Evolutionary conservation across 2,888 invertebrate genomes (phyloP), one percentile per base, ranked within the genome.

Genomic region (Nomada goodeniana): DNA sequence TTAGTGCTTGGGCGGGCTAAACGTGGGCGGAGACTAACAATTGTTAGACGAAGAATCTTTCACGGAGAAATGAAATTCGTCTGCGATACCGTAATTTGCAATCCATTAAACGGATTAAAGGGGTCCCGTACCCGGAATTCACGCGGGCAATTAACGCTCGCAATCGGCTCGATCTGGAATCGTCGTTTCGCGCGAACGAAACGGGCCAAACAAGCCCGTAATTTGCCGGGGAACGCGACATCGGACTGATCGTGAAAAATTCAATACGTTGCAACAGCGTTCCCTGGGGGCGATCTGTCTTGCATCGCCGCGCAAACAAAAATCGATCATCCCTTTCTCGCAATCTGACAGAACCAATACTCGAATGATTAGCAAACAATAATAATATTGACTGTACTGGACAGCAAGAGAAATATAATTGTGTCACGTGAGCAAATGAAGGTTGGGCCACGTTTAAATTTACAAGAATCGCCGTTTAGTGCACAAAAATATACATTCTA

Each of bases 271-370:
- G 76, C 63, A 47, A 71, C 69, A 76, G 63, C 61, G 70, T 52
- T 47, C 70, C 52, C 7, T 36, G 36, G 23, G 61, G 13, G 18
- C 76, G 36, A 71, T 76, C 71, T 42, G 63, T 76, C 70, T 63
- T 26, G 29, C 69, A 52, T 20, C 69, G 69, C 23, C 18, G 36
- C 71, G 71, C 63, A 72, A 76, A 76, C 76, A 72, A 71, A 50
- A 71, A 76, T 76, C 76, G 76, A 76, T 76, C 76, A 76, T 76
- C 76, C 47, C 13, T 47, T 47, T 13, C 47, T 47, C 47, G 47
- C 47, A 47, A 47, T 15, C 47, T 47, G 47, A 15, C 47, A 47
- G 11, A 44, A 15, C 0, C 2, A 47, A 47, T 47, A 15, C 15
- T 10, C 13, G 3, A 47, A 47, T 15, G 47, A 47, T 47, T 36